phyloP scores from a whole-genome alignment of 2,888 invertebrate genomes.

The Uropetala carovei region DNA sequence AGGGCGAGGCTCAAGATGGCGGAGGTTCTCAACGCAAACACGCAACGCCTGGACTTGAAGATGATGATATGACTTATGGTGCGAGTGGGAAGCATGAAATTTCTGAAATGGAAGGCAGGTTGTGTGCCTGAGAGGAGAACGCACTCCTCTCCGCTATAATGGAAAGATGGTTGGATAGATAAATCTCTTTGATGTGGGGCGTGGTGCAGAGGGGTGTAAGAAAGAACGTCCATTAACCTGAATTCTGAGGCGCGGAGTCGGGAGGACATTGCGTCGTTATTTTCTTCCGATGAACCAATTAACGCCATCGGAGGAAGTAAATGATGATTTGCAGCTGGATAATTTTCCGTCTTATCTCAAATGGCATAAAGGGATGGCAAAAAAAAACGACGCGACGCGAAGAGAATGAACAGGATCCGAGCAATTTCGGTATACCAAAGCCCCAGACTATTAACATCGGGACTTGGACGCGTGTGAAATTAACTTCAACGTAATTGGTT shows the following conservation, averaged over 20 bases:
- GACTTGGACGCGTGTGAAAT: background rate
- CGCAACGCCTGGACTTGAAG: too few species aligned
- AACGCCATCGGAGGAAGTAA: background rate
- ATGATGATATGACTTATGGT: background rate
- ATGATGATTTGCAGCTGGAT: background rate
- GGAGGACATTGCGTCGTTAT: conserved; percentile 5
- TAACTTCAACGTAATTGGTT: background rate
- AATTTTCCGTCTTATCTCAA: background rate
- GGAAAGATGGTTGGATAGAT: background rate
- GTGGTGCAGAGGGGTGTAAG: background rate
- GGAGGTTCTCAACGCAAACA: too few species aligned
- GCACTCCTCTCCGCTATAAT: background rate
- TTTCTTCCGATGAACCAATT: conserved; percentile 11
- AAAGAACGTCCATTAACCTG: conserved; percentile 16
- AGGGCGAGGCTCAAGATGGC: too few species aligned
- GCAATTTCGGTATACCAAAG: background rate
- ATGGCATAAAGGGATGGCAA: background rate
- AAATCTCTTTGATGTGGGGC: conserved; percentile 11
- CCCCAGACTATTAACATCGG: background rate
- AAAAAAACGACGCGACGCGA: background rate
- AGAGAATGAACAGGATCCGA: background rate
- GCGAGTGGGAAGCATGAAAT: background rate
- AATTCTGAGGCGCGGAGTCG: background rate
- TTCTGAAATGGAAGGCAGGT: background rate
- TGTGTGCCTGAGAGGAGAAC: background rate